Percentiles rank a stretch among this genome's conserved stretches.
Evolutionary conservation across 1,140 invertebrate species (phyloP).

Genomic region (Asbolus verrucosus): DNA sequence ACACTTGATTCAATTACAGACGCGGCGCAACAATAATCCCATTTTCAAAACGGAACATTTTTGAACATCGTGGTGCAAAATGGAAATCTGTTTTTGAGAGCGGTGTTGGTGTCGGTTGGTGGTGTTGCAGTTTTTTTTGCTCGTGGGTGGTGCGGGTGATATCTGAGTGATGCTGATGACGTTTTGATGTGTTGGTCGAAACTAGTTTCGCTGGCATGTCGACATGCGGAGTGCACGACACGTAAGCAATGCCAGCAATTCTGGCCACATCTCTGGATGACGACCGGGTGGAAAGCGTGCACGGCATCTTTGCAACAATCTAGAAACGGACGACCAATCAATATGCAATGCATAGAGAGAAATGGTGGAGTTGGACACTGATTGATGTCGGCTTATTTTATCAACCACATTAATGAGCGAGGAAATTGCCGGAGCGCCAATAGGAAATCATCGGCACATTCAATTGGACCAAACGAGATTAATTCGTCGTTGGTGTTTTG

Average conservation of each 20-base stretch:
- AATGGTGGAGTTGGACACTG: constrained; percentile 18
- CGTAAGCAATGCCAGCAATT: constrained; percentile 38
- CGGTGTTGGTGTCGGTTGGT: too few species aligned
- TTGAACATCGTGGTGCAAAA: too few species aligned
- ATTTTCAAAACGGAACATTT: too few species aligned
- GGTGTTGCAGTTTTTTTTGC: neutral
- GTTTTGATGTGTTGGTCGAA: constrained; percentile 36
- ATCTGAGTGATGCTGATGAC: constrained; percentile 22
- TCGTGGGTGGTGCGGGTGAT: neutral
- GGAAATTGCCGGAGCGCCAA: constrained; percentile 13
- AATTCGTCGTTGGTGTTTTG: constrained; percentile 9
- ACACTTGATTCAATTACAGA: constrained; percentile 18
- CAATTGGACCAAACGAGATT: constrained; percentile 13
- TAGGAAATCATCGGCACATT: constrained; percentile 13
- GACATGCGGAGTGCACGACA: constrained; percentile 32
- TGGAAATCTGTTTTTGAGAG: too few species aligned
- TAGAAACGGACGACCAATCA: constrained; percentile 35
- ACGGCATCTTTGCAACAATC: constrained; percentile 37
- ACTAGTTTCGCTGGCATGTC: constrained; percentile 34
- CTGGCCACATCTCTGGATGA: constrained; percentile 37
- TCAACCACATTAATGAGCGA: constrained; percentile 20
- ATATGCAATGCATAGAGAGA: constrained; percentile 37
- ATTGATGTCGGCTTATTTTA: constrained; percentile 29
- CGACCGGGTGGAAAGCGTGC: constrained; percentile 29
- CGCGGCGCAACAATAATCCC: constrained; percentile 7